A percentile compares a stretch with the other conserved stretches of the same genome.
Evolutionary conservation across 2,888 invertebrate genomes (phyloP).

Genomic region (Watsonalla binaria): DNA sequence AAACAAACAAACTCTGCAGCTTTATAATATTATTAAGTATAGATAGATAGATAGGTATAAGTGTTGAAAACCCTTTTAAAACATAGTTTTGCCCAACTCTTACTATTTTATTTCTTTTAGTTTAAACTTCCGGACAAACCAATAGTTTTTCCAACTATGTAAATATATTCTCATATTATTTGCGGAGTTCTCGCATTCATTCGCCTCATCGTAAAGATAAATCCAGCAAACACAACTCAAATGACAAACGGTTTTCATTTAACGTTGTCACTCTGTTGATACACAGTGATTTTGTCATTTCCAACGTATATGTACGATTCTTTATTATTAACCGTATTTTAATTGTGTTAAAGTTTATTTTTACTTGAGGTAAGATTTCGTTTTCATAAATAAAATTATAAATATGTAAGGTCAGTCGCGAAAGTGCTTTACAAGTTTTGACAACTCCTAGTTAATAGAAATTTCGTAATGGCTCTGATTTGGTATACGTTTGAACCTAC

Average conservation of each 20-base stretch:
- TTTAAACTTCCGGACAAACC: neutral
- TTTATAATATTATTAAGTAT: no score
- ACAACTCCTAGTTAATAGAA: no score
- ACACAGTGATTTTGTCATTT: slow-evolving; percentile 31
- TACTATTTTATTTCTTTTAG: no score
- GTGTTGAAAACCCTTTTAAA: no score
- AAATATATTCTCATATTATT: neutral
- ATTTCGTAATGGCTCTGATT: no score
- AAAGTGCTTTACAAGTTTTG: no score
- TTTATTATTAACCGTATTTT: neutral
- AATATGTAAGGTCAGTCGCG: no score
- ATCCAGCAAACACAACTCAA: neutral
- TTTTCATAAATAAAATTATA: neutral
- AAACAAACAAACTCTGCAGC: no score
- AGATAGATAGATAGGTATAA: no score
- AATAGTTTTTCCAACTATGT: neutral
- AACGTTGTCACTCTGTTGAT: slow-evolving; percentile 12
- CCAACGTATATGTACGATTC: slow-evolving; percentile 17
- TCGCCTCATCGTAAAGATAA: slow-evolving; percentile 2
- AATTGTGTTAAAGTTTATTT: neutral
- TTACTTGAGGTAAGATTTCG: neutral
- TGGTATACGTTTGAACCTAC: no score
- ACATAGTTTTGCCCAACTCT: no score
- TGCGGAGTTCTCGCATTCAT: neutral
- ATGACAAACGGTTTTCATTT: slow-evolving; percentile 7